phyloP scores from a whole-genome alignment of 92 coral and sea anemone genomes.

The Metridium senile region DNA sequence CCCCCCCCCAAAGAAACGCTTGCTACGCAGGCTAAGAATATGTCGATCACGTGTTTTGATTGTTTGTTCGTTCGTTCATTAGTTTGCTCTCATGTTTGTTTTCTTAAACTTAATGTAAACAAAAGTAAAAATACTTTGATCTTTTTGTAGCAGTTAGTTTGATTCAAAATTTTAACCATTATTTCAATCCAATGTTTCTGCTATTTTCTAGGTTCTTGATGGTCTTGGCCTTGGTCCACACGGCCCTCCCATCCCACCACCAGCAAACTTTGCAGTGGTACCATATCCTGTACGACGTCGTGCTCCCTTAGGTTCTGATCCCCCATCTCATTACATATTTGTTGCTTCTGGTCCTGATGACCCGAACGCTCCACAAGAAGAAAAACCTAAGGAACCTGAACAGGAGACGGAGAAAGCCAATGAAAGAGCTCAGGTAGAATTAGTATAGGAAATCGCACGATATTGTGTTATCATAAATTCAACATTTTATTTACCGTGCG shows the following conservation, averaged over 20 bases:
- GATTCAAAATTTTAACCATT: too few relatives aligned
- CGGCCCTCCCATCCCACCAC: slow-evolving; percentile 99
- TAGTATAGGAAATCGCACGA: background rate
- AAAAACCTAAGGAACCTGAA: slow-evolving; percentile 81
- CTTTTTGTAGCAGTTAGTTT: background rate
- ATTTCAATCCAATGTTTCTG: background rate
- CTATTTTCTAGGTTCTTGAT: slow-evolving; percentile 67
- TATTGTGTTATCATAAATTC: too few relatives aligned
- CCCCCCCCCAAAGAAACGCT: too few relatives aligned
- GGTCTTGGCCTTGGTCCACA: slow-evolving; percentile 95
- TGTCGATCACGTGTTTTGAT: too few relatives aligned
- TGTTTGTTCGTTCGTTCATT: too few relatives aligned
- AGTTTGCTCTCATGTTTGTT: too few relatives aligned
- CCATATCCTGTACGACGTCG: slow-evolving; percentile 99
- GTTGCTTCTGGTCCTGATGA: slow-evolving; percentile 90
- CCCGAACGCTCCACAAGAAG: slow-evolving; percentile 86
- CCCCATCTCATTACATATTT: slow-evolving; percentile 85
- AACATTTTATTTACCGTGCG: too few relatives aligned
- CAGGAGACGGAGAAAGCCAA: slow-evolving; percentile 81
- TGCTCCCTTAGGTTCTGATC: slow-evolving; percentile 88
- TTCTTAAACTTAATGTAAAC: background rate
- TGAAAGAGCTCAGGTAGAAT: slow-evolving; percentile 77
- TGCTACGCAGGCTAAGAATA: too few relatives aligned
- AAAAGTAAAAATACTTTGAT: background rate
- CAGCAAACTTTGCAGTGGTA: slow-evolving; percentile 97